These are phyloP conservation scores for Nudaria mundana DNA, from an alignment of 2,888 invertebrate genomes.

Conservation along the genomic window DNA sequence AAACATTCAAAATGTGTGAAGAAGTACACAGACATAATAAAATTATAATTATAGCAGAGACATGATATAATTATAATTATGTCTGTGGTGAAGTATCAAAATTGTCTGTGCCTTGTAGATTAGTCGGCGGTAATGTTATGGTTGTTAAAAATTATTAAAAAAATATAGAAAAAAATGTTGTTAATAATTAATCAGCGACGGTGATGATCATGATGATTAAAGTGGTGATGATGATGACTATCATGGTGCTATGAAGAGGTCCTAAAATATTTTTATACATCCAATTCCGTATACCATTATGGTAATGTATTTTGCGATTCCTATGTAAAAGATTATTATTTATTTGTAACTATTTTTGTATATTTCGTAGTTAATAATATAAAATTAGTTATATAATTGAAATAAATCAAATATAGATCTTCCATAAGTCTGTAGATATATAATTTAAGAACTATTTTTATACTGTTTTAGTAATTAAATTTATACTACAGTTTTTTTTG, in stretches of 20 bases:
- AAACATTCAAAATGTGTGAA: constrained; percentile 9
- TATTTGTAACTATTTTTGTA: constrained; percentile 78
- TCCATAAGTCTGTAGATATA: constrained; percentile 76
- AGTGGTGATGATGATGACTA: too few species aligned
- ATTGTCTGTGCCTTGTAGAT: constrained; percentile 24
- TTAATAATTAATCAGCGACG: constrained; percentile 39
- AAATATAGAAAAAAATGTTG: constrained; percentile 25
- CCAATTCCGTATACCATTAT: constrained; percentile 46
- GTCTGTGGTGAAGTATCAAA: constrained; percentile 24
- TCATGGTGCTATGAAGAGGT: constrained; percentile 55
- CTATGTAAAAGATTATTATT: constrained; percentile 75
- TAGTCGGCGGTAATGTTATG: constrained; percentile 18
- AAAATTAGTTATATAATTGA: constrained; percentile 42
- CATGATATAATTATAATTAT: too few species aligned
- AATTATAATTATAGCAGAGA: too few species aligned
- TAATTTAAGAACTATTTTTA: constrained; percentile 50
- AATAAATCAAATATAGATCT: constrained; percentile 54
- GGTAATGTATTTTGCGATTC: constrained; percentile 53
- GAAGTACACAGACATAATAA: too few species aligned
- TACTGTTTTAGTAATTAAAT: constrained; percentile 35
- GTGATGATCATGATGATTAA: too few species aligned
- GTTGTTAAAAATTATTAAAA: constrained; percentile 23
- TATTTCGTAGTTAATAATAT: constrained; percentile 59
- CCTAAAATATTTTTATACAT: constrained; percentile 39
- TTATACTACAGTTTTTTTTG: constrained; percentile 57